Evolutionary conservation across 2,113 vertebrate species (phyloP).

Genomic region (Menura novaehollandiae): DNA sequence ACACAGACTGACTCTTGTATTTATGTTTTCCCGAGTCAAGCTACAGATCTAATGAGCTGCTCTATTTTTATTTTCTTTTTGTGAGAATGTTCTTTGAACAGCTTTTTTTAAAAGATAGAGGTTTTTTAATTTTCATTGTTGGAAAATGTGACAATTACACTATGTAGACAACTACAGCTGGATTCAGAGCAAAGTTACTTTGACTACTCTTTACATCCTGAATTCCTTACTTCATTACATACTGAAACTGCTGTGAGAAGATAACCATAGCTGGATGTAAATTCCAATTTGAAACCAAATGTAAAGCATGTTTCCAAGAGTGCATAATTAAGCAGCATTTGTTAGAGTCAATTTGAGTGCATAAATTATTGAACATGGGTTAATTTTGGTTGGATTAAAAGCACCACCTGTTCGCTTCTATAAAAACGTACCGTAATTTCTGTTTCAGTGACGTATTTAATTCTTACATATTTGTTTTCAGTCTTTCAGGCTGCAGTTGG

Average conservation of each 20-base stretch:
- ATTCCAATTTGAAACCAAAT: slow-evolving; percentile 40
- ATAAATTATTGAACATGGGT: slow-evolving; percentile 55
- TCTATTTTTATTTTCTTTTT: slow-evolving; percentile 22
- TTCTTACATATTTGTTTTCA: not conserved
- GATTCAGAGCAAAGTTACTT: not conserved
- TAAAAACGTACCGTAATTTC: slow-evolving; percentile 6
- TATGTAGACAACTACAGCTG: not conserved
- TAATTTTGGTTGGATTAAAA: slow-evolving; percentile 72
- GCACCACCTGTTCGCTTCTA: slow-evolving; percentile 62
- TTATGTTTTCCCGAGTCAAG: slow-evolving; percentile 10
- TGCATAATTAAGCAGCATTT: slow-evolving; percentile 64
- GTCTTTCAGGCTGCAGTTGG: not conserved
- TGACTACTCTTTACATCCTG: not conserved
- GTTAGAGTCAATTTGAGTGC: slow-evolving; percentile 29
- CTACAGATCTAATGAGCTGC: slow-evolving; percentile 31
- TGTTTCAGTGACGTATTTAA: slow-evolving; percentile 15
- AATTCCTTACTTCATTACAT: slow-evolving; percentile 4
- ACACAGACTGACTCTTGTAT: not conserved
- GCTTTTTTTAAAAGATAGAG: not conserved
- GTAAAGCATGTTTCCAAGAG: slow-evolving; percentile 45
- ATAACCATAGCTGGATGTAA: slow-evolving; percentile 43
- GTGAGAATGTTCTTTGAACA: not conserved
- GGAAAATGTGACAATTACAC: not conserved
- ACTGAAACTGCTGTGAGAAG: slow-evolving; percentile 24
- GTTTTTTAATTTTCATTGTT: not conserved